Evolutionary conservation across 2,888 invertebrate species (phyloP), one percentile per base, ranked within the genome.

Genomic region (Parapristionchus giblindavisi): DNA sequence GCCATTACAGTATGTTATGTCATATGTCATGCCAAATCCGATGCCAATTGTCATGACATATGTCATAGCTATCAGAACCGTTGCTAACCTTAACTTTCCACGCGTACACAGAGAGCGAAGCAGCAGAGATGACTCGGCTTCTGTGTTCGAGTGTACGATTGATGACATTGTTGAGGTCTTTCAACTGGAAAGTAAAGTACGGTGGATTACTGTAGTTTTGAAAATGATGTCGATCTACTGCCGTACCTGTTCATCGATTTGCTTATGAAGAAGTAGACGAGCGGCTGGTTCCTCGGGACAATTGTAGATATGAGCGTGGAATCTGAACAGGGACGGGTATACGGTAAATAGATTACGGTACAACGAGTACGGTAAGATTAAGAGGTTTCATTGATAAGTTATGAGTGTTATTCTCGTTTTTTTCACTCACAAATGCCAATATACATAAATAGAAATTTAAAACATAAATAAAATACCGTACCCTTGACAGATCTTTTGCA

Each of bases 61-160:
- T 14, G n/a, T 14, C n/a, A n/a, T n/a, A n/a, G 4, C 27, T 3
- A 27, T 27, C 11, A 36, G 3, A 21, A 29, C 58, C 58, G 58
- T 58, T 56, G 52, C 40, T 27, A 38, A 81, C 97, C 91, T 98
- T 97, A 76, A 89, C 88, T 90, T 95, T 95, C 98, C 99, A 99
- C 88, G 94, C 94, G 90, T 95, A 95, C 77, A 99, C 93, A 90
- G 96, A 96, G 89, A 96, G 95, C 0, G 98, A 96, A 0, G 98
- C 97, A 0, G 97, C 96, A 0, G 96, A 94, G 24, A 99, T 91
- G 8, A 99, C 96, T 54, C 96, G 92, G 90, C 96, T 95, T 75
- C 98, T 92, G 90, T 99, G 98, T 89, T 99, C 98, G 89, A 96
- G 94, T 0, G 98, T 98, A 90, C 97, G 96, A 0, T 94, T 93